These are phyloP conservation scores for Kryphioiulus occultus DNA, from an alignment of 2,888 invertebrate species.

Conservation along the genomic window DNA sequence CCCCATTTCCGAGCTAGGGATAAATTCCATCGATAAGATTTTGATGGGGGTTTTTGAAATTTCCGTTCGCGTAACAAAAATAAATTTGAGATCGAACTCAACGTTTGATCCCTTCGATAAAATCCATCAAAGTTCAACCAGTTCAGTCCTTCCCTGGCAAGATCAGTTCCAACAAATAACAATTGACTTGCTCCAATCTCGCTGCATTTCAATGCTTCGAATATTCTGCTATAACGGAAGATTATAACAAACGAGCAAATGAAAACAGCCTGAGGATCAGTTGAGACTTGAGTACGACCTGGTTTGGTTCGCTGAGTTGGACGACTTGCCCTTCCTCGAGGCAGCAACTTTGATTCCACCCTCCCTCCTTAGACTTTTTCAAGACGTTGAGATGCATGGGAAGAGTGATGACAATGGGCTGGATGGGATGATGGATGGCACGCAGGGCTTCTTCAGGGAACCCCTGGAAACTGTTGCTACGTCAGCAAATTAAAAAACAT, in stretches of 20 bases:
- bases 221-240: constrained; percentile 30
- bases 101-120: not conserved
- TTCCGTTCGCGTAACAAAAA: not conserved
- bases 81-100: not conserved
- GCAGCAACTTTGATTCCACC: not conserved
- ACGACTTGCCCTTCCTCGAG: not conserved
- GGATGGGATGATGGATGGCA: constrained; percentile 50
- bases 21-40: not conserved
- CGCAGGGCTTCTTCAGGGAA: constrained; percentile 45
- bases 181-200: too few species aligned
- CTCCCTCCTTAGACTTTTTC: not conserved
- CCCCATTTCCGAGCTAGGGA: not conserved
- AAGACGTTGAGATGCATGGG: not conserved
- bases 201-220: not conserved
- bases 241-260: constrained; percentile 20
- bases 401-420: constrained; percentile 35
- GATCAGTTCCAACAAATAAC: not conserved
- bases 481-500: constrained; percentile 95
- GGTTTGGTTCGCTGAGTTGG: not conserved
- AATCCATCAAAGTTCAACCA: not conserved
- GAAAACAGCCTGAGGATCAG: not conserved
- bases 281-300: too few species aligned
- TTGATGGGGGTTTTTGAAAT: not conserved
- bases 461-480: constrained; percentile 64
- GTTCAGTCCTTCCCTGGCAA: not conserved